Conservation (phyloP, 2,888 invertebrate species). For the Andrena marginata region DNA sequence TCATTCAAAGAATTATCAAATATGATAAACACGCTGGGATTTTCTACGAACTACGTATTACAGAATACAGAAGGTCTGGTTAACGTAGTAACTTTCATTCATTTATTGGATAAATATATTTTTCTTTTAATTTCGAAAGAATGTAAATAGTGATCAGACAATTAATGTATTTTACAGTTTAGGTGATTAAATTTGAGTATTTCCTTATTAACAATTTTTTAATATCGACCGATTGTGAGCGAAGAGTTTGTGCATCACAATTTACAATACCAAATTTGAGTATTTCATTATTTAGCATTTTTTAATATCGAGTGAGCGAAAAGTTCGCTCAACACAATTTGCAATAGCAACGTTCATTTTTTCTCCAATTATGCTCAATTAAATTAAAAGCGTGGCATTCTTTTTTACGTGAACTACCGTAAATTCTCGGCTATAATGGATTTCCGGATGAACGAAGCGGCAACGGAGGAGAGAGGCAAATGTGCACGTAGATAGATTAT, state of each 20-base stretch:
- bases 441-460: conserved; percentile 35
- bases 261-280: neutral
- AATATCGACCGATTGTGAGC: neutral
- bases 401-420: conserved; percentile 45
- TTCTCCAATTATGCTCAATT: conserved; percentile 49
- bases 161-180: neutral
- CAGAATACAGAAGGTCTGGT: too few species aligned
- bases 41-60: too few species aligned
- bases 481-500: conserved; percentile 42
- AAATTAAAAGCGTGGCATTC: conserved; percentile 44
- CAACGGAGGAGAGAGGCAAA: conserved; percentile 4
- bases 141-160: neutral
- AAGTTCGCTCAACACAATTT: conserved; percentile 9
- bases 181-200: neutral
- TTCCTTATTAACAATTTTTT: neutral
- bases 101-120: neutral
- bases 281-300: conserved; percentile 22
- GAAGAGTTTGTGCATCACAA: neutral
- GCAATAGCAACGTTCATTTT: conserved; percentile 12
- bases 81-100: neutral
- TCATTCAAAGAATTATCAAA: too few species aligned
- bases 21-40: too few species aligned
- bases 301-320: conserved; percentile 8
- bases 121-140: neutral
- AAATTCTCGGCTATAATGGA: conserved; percentile 49